Conservation (phyloP, 2,797 vertebrate genomes). For the Vultur gryphus region DNA sequence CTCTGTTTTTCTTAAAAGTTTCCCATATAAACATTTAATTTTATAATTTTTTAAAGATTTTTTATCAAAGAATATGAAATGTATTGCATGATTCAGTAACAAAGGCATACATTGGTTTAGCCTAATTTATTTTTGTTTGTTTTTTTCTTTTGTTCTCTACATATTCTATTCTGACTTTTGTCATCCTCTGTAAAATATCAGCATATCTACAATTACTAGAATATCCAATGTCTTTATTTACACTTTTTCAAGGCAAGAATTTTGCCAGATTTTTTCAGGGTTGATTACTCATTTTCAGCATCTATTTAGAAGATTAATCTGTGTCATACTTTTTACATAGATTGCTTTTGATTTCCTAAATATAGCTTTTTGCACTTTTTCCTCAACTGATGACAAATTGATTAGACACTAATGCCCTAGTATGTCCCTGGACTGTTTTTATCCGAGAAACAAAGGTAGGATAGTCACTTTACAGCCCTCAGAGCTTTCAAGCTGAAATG, state of each 20-base stretch:
- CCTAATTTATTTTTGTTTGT: background rate
- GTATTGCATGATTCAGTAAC: background rate
- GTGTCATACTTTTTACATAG: background rate
- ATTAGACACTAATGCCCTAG: background rate
- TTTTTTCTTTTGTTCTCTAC: background rate
- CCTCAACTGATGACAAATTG: background rate
- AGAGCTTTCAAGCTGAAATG: conserved; percentile 18
- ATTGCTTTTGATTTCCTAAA: background rate
- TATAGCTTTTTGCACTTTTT: background rate
- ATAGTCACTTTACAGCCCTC: background rate
- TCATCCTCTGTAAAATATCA: background rate
- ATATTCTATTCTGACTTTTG: background rate
- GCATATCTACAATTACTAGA: background rate
- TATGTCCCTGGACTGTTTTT: background rate
- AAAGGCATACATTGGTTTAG: background rate
- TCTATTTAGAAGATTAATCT: background rate
- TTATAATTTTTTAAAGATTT: background rate
- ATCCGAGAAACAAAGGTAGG: background rate
- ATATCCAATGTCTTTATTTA: background rate
- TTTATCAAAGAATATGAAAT: background rate
- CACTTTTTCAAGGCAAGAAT: background rate
- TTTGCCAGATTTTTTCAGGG: background rate
- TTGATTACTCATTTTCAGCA: background rate
- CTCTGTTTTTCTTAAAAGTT: background rate
- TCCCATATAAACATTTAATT: background rate